phyloP scores from a whole-genome alignment of 1,140 invertebrate genomes.

The Heliconius eleuchia region DNA sequence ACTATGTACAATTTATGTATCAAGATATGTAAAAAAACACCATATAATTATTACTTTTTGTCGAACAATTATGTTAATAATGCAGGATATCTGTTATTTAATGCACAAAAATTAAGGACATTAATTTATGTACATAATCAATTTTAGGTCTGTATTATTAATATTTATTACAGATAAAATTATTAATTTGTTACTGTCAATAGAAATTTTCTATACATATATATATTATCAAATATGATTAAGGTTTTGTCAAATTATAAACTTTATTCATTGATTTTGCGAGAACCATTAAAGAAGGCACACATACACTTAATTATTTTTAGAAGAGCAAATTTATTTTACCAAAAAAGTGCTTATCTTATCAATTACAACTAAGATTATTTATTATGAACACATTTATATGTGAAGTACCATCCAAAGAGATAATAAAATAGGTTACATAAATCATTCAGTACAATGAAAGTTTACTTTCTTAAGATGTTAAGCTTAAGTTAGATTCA shows the following conservation, averaged over 20 bases:
- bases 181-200: not conserved
- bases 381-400: not conserved
- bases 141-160: not conserved
- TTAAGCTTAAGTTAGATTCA: not conserved
- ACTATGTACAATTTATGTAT: no score
- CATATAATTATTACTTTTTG: not conserved
- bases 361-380: not conserved
- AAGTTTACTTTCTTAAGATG: not conserved
- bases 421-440: slow-evolving; percentile 11
- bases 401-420: slow-evolving; percentile 6
- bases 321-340: not conserved
- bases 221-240: not conserved
- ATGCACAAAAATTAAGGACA: not conserved
- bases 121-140: not conserved
- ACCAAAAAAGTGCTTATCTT: not conserved
- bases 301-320: not conserved
- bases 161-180: not conserved
- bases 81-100: not conserved
- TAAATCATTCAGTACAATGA: not conserved
- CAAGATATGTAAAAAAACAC: no score
- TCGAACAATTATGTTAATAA: not conserved
- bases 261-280: not conserved
- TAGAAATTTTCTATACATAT: not conserved
- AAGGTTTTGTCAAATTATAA: not conserved
- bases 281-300: not conserved